Percentiles rank a stretch among this genome's conserved stretches.
phyloP scores from a whole-genome alignment of 1,140 invertebrate species.

The Chironomus striatipennis region DNA sequence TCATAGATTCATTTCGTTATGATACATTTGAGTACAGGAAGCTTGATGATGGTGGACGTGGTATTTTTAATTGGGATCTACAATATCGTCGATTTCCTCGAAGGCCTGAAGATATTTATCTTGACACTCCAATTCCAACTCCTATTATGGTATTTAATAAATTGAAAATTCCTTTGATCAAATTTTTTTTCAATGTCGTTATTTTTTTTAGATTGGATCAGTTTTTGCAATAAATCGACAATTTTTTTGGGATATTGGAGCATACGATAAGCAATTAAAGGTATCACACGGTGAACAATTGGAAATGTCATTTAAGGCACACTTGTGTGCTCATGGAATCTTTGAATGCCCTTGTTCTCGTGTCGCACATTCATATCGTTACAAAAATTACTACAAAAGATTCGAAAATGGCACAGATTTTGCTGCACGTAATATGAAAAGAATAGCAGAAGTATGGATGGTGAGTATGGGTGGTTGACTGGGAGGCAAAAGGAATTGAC shows the following conservation, averaged over 20 bases:
- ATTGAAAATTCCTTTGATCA: background rate
- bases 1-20: slow-evolving; percentile 73
- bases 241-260: slow-evolving; percentile 93
- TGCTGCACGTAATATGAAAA: background rate
- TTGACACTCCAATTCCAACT: slow-evolving; percentile 64
- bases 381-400: slow-evolving; percentile 12
- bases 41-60: slow-evolving; percentile 71
- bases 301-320: slow-evolving; percentile 93
- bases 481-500: background rate
- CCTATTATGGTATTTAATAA: slow-evolving; percentile 69
- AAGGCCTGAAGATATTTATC: slow-evolving; percentile 60
- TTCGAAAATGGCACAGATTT: slow-evolving; percentile 18
- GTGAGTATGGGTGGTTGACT: background rate
- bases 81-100: slow-evolving; percentile 74
- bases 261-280: slow-evolving; percentile 84
- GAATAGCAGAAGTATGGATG: slow-evolving; percentile 4
- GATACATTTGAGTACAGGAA: slow-evolving; percentile 68
- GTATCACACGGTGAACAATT: slow-evolving; percentile 98
- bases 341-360: slow-evolving; percentile 83
- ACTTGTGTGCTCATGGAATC: slow-evolving; percentile 85
- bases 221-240: slow-evolving; percentile 83
- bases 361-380: slow-evolving; percentile 87
- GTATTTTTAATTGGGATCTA: slow-evolving; percentile 80
- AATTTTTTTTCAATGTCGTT: background rate
- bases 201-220: slow-evolving; percentile 77